Conservation (phyloP, 2,888 invertebrate genomes). For the Ophion obscuratus region DNA sequence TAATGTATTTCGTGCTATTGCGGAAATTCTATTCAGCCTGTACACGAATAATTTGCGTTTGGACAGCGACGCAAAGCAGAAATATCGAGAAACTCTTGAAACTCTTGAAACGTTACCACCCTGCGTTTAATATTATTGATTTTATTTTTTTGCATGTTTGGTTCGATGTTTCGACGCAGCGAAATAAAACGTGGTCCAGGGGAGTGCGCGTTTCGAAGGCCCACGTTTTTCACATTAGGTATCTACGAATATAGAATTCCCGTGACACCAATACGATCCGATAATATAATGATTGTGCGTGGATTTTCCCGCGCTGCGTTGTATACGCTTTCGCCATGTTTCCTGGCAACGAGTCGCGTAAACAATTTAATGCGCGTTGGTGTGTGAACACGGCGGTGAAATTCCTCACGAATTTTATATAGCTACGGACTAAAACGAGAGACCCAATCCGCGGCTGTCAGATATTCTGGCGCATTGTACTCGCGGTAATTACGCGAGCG, state of each 20-base stretch:
- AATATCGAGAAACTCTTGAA: neutral
- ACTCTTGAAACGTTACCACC: neutral
- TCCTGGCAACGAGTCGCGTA: conserved; percentile 62
- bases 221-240: neutral
- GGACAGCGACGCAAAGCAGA: neutral
- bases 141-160: neutral
- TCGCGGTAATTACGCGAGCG: conserved; percentile 4
- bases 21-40: neutral
- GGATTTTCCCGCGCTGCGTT: conserved; percentile 36
- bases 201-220: neutral
- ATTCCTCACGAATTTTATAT: conserved; percentile 41
- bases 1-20: neutral
- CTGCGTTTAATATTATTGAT: neutral
- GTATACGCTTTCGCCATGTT: conserved; percentile 28
- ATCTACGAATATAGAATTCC: conserved; percentile 48
- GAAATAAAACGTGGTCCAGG: neutral
- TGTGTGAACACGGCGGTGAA: conserved; percentile 19
- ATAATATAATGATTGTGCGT: conserved; percentile 56
- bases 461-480: conserved; percentile 5
- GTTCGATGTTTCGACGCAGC: neutral
- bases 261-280: conserved; percentile 59
- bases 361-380: conserved; percentile 52
- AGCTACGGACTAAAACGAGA: conserved; percentile 26
- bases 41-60: neutral
- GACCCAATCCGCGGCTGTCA: neutral